phyloP scores from a whole-genome alignment of 2,113 vertebrate genomes.

The Hydrochoerus hydrochaeris region DNA sequence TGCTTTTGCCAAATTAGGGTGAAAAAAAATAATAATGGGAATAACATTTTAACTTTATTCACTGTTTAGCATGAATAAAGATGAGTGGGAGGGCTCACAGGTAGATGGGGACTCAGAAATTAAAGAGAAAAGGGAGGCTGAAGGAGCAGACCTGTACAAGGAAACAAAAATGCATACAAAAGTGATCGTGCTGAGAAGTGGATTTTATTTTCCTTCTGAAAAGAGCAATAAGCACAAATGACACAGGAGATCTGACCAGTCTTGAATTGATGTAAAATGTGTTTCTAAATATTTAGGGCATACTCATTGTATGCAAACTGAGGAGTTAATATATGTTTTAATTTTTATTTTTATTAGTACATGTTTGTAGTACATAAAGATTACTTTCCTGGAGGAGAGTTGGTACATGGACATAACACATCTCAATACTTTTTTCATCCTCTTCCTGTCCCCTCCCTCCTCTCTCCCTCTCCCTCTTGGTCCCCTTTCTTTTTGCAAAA shows the following conservation, averaged over 20 bases:
- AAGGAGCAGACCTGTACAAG: background rate
- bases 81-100: background rate
- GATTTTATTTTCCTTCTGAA: background rate
- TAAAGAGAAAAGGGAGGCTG: background rate
- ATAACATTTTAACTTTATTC: background rate
- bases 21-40: background rate
- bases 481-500: background rate
- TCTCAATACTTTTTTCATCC: background rate
- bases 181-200: background rate
- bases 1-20: background rate
- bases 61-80: background rate
- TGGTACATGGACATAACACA: background rate
- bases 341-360: background rate
- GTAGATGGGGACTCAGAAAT: background rate
- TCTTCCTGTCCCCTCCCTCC: background rate
- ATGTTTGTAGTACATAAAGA: background rate
- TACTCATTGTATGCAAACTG: background rate
- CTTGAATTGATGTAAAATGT: background rate
- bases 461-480: background rate
- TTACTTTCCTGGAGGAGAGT: background rate
- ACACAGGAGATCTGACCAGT: background rate
- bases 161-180: background rate
- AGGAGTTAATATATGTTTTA: background rate
- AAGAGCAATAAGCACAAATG: background rate
- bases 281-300: background rate